Base-by-base conservation (phyloP, 2,797 vertebrate species). In the Calcarius lapponicus region DNA sequence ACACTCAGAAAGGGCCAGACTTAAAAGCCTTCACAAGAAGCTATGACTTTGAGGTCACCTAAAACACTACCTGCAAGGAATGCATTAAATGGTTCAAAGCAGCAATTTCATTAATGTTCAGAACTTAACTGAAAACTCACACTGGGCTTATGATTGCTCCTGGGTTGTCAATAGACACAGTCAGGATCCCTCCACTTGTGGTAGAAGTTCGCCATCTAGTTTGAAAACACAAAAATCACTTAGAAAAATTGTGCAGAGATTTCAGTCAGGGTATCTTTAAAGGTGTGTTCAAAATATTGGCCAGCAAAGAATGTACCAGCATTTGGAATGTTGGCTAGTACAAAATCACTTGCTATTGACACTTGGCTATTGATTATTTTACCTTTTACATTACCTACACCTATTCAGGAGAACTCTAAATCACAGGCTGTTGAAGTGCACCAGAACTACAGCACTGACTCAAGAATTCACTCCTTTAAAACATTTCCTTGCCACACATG, bases 141-240 rank as follows among this genome's bases (percentile, higher is more conserved):
- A 99, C 96, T 3, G 99, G 98, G 51, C 92, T 93, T 67, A 97
- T 93, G 67, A 98, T 95, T 56, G 98, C 98, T 95, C 97, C 97
- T 50, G 99, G 99, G 94, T 99, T 99, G 97, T 99, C 99, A 91
- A 99, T 99, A 9, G 99, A 99, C 42, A 99, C 98, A 0, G 99
- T 99, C 91, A 99, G 96, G 95, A 99, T 98, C 32, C 99, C 99
- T 93, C 97, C 98, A 95, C 83, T 98, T 50, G 98, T 98, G 91
- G 98, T 97, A 6, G 98, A 98, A 91, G 98, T 98, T 85, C 98
- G 98, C 99, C 99, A 99, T 91, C 99, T 99, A 96, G 97, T 98
- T 96, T 86, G 70, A 97, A 97, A 95, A 66, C 29, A 95, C 25
- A 95, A 58, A 92, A 91, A 50, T 56, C 56, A 43, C 29, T 91